phyloP scores from a whole-genome alignment of 1,140 invertebrate species.

The Trinorchestia longiramus region DNA sequence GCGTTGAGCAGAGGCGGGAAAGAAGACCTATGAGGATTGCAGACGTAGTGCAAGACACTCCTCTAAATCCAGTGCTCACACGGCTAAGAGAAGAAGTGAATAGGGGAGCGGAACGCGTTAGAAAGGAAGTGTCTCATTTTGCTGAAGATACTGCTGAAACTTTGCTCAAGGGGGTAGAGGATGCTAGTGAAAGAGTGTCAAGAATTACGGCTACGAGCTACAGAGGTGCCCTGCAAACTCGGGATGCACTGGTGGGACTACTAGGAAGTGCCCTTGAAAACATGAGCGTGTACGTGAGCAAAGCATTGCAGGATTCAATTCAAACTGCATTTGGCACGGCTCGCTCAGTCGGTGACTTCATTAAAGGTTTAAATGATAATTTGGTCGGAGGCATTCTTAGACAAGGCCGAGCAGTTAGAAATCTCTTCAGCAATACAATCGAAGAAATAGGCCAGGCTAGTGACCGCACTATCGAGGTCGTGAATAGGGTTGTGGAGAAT shows the following conservation, averaged over 20 bases:
- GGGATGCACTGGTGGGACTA: constrained; percentile 2
- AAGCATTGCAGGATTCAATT: constrained; percentile 2
- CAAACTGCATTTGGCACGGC: constrained; percentile 38
- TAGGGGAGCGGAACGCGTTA: neutral
- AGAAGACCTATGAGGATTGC: neutral
- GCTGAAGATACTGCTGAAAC: constrained; percentile 20
- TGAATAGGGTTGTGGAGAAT: constrained; percentile 37
- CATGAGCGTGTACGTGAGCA: constrained; percentile 27
- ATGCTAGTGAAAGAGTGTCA: constrained; percentile 8
- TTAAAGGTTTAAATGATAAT: constrained; percentile 20
- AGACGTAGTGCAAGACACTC: constrained; percentile 7
- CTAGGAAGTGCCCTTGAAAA: constrained; percentile 25
- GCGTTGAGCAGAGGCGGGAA: neutral
- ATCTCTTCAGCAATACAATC: neutral
- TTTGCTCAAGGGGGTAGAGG: neutral
- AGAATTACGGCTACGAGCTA: constrained; percentile 21
- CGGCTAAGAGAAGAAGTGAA: neutral
- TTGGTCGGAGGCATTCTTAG: constrained; percentile 22
- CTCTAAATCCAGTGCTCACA: constrained; percentile 13
- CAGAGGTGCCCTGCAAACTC: constrained; percentile 25
- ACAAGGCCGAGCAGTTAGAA: constrained; percentile 1
- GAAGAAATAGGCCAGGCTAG: neutral
- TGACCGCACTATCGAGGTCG: constrained; percentile 3
- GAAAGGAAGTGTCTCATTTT: neutral
- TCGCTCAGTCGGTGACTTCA: neutral